These are phyloP conservation scores for Bactericera cockerelli DNA, from an alignment of 1,140 invertebrate species.

Conservation along the genomic window DNA sequence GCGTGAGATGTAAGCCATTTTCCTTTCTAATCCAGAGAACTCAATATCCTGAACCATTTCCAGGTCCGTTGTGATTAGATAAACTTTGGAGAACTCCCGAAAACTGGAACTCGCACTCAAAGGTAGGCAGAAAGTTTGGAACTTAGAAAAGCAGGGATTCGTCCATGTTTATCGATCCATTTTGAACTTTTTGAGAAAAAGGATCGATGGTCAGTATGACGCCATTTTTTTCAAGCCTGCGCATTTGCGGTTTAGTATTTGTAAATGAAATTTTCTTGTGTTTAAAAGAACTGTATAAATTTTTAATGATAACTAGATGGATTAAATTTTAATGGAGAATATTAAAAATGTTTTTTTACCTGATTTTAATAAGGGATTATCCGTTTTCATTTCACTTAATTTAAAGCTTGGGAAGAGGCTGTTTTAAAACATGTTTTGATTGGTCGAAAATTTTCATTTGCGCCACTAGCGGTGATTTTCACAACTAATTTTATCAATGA, in stretches of 20 bases:
- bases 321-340: no score
- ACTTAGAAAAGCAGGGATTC: constrained; percentile 19
- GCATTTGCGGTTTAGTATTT: constrained; percentile 29
- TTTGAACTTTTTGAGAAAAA: constrained; percentile 17
- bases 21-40: constrained; percentile 20
- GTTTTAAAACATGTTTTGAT: not conserved
- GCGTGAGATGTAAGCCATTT: constrained; percentile 43
- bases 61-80: constrained; percentile 10
- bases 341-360: no score
- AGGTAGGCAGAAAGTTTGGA: constrained; percentile 20
- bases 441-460: constrained; percentile 1
- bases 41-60: constrained; percentile 13
- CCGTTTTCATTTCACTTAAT: no score
- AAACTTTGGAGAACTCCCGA: constrained; percentile 13
- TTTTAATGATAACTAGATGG: not conserved
- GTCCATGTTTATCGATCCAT: constrained; percentile 26
- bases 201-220: constrained; percentile 14
- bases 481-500: not conserved
- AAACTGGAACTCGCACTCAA: constrained; percentile 14
- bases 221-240: constrained; percentile 34
- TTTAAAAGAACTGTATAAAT: not conserved
- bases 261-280: not conserved
- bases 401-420: no score
- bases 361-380: no score
- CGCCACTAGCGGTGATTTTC: not conserved